Evolutionary conservation across 1,140 invertebrate species (phyloP).

Genomic region (Chrysomallon squamiferum): DNA sequence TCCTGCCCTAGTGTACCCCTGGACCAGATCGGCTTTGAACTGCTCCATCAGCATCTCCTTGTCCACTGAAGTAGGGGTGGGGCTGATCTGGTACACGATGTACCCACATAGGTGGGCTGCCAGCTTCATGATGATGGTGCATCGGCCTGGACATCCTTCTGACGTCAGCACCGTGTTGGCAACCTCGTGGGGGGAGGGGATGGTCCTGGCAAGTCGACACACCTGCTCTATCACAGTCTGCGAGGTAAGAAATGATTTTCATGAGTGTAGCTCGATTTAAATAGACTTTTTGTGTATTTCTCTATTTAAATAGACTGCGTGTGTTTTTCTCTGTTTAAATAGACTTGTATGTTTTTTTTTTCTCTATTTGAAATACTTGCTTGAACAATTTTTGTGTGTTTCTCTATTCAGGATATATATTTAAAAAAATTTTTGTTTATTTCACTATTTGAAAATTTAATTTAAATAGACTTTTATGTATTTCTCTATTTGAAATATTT

Average conservation of each 20-base stretch:
- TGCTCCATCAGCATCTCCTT: slow-evolving; percentile 49
- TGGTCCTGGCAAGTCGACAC: slow-evolving; percentile 53
- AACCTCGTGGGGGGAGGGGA: slow-evolving; percentile 59
- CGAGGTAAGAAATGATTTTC: slow-evolving; percentile 9
- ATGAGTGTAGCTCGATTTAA: too few species aligned
- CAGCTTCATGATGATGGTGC: slow-evolving; percentile 51
- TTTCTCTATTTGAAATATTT: too few species aligned
- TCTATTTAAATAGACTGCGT: too few species aligned
- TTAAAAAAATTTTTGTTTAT: too few species aligned
- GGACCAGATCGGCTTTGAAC: slow-evolving; percentile 58
- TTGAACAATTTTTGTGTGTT: too few species aligned
- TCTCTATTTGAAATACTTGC: too few species aligned
- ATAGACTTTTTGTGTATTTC: too few species aligned
- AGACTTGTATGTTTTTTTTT: too few species aligned
- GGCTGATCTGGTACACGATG: slow-evolving; percentile 53
- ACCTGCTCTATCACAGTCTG: slow-evolving; percentile 59
- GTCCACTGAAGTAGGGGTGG: slow-evolving; percentile 31
- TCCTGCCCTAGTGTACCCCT: slow-evolving; percentile 57
- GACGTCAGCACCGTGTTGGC: slow-evolving; percentile 56
- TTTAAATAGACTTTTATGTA: too few species aligned
- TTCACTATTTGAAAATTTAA: too few species aligned
- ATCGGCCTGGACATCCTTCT: slow-evolving; percentile 57
- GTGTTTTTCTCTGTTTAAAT: too few species aligned
- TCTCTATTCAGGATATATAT: too few species aligned
- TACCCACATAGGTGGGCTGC: slow-evolving; percentile 59